Base-by-base conservation (phyloP, 2,888 invertebrate species). In the Loripinus fragilis region DNA sequence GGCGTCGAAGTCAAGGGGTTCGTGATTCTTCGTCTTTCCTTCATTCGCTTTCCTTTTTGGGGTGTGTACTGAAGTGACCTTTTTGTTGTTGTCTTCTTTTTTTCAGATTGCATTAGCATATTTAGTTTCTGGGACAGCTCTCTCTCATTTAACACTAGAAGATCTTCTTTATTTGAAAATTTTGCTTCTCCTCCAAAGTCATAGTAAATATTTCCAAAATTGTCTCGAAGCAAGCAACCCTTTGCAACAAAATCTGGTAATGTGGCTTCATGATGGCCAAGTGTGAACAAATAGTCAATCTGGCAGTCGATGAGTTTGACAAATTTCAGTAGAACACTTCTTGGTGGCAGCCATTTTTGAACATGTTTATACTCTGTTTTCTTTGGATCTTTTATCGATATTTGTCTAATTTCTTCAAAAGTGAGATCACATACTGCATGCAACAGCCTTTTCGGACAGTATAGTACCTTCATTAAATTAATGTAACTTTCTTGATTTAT, bases 361-460 rank as follows among this genome's bases (percentile, higher is more conserved):
- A 68, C 68, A 30, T 67, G 67, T 28, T 66, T 12, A 17, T 0
- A 65, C n/a, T n/a, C n/a, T 8, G 52, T 65, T 55, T 66, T 74
- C 12, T 48, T 20, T 17, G 74, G 74, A 25, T 28, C 2, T 20
- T 74, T 74, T 5, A 74, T 42, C 28, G 74, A 74, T 38, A 74
- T 17, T 30, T 74, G 74, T 45, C 74, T 25, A 0, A 74, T 17
- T 55, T 17, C 23, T 55, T 55, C 55, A 10, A 28, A 28, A 3
- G 8, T 55, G 10, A 55, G 25, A 7, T 17, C 20, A 7, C 5
- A 17, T 7, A 8, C 15, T 7, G 7, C n/a, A n/a, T n/a, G n/a
- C n/a, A n/a, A 7, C 8, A 55, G 25, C 8, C 5, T 55, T 25
- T 3, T 2, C 28, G 55, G 55, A 17, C 55, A 55, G 30, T 55